phyloP scores from a whole-genome alignment of 2,888 invertebrate species.

The Cantharis nigra region DNA sequence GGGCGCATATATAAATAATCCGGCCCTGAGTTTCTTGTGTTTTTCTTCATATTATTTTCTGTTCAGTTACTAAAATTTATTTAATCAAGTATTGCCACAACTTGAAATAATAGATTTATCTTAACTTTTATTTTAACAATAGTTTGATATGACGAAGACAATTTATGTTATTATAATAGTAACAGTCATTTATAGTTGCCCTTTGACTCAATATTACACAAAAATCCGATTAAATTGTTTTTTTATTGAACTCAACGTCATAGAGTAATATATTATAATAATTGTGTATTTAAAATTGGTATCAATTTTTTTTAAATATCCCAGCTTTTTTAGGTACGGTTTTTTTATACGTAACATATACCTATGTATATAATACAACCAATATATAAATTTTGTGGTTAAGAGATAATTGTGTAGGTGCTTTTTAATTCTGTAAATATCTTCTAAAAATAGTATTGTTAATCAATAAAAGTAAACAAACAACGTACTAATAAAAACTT shows the following conservation, averaged over 20 bases:
- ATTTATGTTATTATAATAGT: neutral
- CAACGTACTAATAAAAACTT: neutral
- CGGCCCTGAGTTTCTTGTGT: no score
- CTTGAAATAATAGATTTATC: neutral
- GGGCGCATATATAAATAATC: no score
- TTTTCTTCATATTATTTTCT: neutral
- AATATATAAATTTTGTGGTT: neutral
- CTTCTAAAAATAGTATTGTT: neutral
- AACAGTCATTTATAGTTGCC: constrained; percentile 18
- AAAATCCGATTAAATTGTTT: constrained; percentile 35
- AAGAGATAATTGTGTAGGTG: neutral
- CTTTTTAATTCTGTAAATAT: neutral
- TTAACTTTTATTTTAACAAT: neutral
- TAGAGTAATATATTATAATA: neutral
- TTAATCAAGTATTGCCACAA: neutral
- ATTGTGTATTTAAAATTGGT: neutral
- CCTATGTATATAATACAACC: neutral
- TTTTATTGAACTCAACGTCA: constrained; percentile 1
- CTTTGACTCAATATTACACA: constrained; percentile 30
- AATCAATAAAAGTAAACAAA: neutral
- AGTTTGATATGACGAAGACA: neutral
- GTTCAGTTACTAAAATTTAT: neutral
- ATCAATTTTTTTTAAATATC: neutral
- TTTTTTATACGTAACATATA: neutral
- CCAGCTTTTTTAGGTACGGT: neutral